These are phyloP conservation scores for Amia ocellicauda DNA, from an alignment of 2,113 vertebrate genomes.

Conservation along the genomic window DNA sequence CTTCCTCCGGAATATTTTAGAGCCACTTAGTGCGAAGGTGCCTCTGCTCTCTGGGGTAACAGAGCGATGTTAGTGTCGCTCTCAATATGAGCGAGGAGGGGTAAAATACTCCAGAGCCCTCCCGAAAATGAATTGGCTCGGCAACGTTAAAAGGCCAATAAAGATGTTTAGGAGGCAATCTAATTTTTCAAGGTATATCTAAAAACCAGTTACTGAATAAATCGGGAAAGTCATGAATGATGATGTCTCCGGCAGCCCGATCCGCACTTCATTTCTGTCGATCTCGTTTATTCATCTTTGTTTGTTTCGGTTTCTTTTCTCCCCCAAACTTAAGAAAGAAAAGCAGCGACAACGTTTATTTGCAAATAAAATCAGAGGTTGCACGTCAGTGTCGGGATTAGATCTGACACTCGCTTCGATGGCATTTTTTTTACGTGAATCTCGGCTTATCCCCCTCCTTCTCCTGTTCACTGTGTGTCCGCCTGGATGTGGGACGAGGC, in stretches of 20 bases:
- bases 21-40: conserved; percentile 57
- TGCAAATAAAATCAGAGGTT: neutral
- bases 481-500: too few species aligned
- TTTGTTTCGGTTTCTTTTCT: too few species aligned
- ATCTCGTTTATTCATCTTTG: neutral
- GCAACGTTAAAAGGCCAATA: conserved; percentile 40
- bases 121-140: conserved; percentile 53
- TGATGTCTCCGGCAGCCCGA: neutral
- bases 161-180: conserved; percentile 36
- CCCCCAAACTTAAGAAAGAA: too few species aligned
- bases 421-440: neutral
- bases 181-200: conserved; percentile 19
- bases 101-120: conserved; percentile 50
- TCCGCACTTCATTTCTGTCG: neutral
- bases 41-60: conserved; percentile 4
- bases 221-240: conserved; percentile 27
- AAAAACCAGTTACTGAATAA: conserved; percentile 24
- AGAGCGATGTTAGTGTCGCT: conserved; percentile 54
- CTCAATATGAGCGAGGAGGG: conserved; percentile 60
- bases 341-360: neutral
- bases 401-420: neutral
- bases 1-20: conserved; percentile 60
- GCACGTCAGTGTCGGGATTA: neutral
- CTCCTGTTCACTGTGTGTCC: too few species aligned
- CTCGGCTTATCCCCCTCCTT: too few species aligned